A percentile compares a stretch with the other conserved stretches of the same genome.
Conservation (phyloP, 2,113 vertebrate genomes). For the human region GRCh38 chr1:176862001-176862500, state of each 20-base stretch:
- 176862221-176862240: not conserved
- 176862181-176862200: not conserved
- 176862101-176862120: not conserved
- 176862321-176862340: not conserved
- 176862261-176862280: not conserved
- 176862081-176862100: rapidly evolving
- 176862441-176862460: rapidly evolving
- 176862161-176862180: not conserved
- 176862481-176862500: not conserved
- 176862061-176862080: not conserved
- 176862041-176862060: not conserved
- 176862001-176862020: not conserved
- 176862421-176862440: rapidly evolving
- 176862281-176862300: not conserved
- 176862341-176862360: rapidly evolving
- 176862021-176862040: rapidly evolving
- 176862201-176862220: not conserved
- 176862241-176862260: not conserved
- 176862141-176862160: not conserved
- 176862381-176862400: not conserved
- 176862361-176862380: not conserved
- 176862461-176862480: too few species aligned
- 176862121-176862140: too few species aligned
- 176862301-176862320: not conserved
- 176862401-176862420: not conserved